These are phyloP conservation scores for Lampris megalopsis DNA, from an alignment of 2,113 vertebrate genomes.

Conservation along the genomic window DNA sequence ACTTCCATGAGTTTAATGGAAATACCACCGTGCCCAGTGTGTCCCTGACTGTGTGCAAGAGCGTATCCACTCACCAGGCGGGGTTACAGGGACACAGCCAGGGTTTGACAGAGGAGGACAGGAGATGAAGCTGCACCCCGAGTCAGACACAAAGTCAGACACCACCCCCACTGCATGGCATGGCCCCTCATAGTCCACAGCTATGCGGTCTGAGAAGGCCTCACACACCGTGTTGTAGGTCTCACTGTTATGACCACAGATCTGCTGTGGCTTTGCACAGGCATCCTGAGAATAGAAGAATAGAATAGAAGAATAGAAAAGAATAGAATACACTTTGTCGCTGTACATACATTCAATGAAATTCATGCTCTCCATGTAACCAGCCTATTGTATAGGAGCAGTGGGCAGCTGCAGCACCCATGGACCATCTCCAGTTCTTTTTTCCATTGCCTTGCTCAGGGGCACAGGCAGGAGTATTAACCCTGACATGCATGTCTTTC, in stretches of 20 bases:
- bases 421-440: no score
- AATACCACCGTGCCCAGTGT: no score
- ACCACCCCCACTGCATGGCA: slow-evolving; percentile 90
- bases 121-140: slow-evolving; percentile 86
- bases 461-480: no score
- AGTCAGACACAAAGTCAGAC: slow-evolving; percentile 78
- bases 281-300: slow-evolving; percentile 68
- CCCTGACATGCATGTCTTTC: no score
- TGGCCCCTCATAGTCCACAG: slow-evolving; percentile 87
- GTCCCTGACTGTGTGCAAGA: not conserved
- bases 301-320: no score
- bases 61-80: slow-evolving; percentile 85
- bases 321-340: no score
- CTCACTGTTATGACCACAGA: slow-evolving; percentile 93
- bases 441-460: no score
- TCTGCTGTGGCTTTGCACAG: slow-evolving; percentile 82
- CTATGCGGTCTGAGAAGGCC: slow-evolving; percentile 90
- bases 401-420: no score
- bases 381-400: no score
- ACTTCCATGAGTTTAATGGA: no score
- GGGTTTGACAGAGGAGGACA: slow-evolving; percentile 83
- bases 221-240: slow-evolving; percentile 91
- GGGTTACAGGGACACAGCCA: slow-evolving; percentile 87
- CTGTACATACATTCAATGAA: no score
- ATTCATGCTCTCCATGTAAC: no score